These are phyloP conservation scores for Paracyprichromis sp. DNA, from an alignment of 2,113 vertebrate genomes.

Conservation along the genomic window DNA sequence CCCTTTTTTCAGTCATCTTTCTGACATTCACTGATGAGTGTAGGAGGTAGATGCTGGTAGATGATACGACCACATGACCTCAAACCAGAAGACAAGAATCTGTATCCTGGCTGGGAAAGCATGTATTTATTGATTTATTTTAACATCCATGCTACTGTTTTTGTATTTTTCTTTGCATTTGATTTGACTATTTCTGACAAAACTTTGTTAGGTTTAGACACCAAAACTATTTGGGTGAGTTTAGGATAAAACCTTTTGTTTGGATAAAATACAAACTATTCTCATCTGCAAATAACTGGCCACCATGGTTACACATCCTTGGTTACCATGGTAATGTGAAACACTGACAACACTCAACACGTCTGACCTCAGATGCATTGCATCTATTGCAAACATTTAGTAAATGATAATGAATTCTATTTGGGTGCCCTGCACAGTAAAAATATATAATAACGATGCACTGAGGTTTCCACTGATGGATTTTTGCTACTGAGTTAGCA, in stretches of 20 bases:
- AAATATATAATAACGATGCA: background rate
- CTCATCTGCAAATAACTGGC: background rate
- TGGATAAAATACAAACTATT: background rate
- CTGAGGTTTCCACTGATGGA: background rate
- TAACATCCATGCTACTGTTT: background rate
- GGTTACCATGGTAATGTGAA: background rate
- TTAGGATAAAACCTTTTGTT: background rate
- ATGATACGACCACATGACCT: background rate
- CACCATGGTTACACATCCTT: background rate
- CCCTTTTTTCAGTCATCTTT: background rate
- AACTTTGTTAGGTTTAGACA: background rate
- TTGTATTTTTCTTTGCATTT: background rate
- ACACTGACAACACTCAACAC: background rate
- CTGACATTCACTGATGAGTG: background rate
- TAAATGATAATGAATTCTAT: background rate
- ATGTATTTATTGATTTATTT: background rate
- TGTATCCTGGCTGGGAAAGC: background rate
- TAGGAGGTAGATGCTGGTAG: background rate
- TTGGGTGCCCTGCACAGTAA: rapidly evolving
- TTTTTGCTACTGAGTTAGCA: background rate
- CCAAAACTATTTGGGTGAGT: background rate
- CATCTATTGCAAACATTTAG: background rate
- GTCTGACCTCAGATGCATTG: background rate
- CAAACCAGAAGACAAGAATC: background rate
- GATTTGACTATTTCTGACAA: background rate